Conservation (phyloP, 2,113 vertebrate species). For the Hippocampus zosterae region DNA sequence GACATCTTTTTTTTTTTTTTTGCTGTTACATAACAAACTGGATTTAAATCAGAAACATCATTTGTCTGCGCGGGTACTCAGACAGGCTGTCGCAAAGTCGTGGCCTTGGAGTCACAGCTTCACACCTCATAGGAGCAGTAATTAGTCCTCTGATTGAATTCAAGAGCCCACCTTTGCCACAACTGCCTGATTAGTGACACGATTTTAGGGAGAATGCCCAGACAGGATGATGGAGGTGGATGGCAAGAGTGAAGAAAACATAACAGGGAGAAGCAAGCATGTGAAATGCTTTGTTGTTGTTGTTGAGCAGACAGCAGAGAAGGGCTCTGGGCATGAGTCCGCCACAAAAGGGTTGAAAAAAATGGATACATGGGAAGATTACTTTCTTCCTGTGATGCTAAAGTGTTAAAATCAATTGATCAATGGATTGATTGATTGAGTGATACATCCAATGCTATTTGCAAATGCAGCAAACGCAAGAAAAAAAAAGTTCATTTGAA, state of each 20-base stretch:
- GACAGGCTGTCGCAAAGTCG: slow-evolving; percentile 31
- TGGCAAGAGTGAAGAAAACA: not conserved
- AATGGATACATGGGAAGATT: not conserved
- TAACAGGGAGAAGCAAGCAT: not conserved
- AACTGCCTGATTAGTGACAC: slow-evolving; percentile 17
- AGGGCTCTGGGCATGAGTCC: not conserved
- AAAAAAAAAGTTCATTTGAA: no score
- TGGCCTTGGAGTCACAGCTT: slow-evolving; percentile 34
- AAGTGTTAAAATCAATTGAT: not conserved
- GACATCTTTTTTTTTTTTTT: not conserved
- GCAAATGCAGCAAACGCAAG: no score
- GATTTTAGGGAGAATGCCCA: slow-evolving; percentile 10
- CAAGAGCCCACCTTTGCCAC: slow-evolving; percentile 23
- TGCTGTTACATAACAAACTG: not conserved
- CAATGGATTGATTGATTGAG: no score
- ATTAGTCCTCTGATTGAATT: slow-evolving; percentile 51
- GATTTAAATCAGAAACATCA: not conserved
- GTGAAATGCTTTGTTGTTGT: not conserved
- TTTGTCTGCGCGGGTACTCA: slow-evolving; percentile 3
- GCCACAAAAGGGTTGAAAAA: no score
- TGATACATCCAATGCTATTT: no score
- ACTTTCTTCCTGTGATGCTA: not conserved
- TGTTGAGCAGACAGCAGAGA: not conserved
- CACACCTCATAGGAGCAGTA: slow-evolving; percentile 47
- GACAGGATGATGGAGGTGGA: slow-evolving; percentile 19